Evolutionary conservation across 2,888 invertebrate genomes (phyloP).

Genomic region (Cyclophora punctaria): DNA sequence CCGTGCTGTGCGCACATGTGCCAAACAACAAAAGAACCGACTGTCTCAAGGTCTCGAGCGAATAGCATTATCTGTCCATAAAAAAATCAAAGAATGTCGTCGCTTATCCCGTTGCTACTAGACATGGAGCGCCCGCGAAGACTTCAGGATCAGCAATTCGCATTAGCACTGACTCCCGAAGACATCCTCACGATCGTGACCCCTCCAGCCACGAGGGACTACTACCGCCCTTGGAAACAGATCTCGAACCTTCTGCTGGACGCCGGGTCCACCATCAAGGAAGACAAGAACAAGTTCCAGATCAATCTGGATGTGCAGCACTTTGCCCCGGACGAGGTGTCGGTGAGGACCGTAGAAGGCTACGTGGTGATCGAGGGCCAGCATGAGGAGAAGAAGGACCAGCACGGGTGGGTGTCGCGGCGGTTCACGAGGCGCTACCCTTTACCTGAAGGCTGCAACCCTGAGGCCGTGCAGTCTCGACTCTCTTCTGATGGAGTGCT

Average conservation of each 20-base stretch:
- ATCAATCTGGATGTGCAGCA: slow-evolving; percentile 82
- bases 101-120: slow-evolving; percentile 18
- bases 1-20: not conserved
- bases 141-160: slow-evolving; percentile 44
- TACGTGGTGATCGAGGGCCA: slow-evolving; percentile 79
- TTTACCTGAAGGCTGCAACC: slow-evolving; percentile 79
- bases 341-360: slow-evolving; percentile 80
- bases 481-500: slow-evolving; percentile 82
- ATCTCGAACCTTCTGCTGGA: slow-evolving; percentile 39
- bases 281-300: slow-evolving; percentile 77
- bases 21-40: not conserved
- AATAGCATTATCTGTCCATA: not conserved
- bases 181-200: slow-evolving; percentile 34
- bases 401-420: slow-evolving; percentile 79
- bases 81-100: slow-evolving; percentile 19
- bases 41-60: not conserved
- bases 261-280: slow-evolving; percentile 55
- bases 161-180: slow-evolving; percentile 40
- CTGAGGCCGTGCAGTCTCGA: slow-evolving; percentile 77
- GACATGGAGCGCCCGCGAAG: slow-evolving; percentile 31
- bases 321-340: slow-evolving; percentile 82
- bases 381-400: slow-evolving; percentile 81
- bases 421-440: slow-evolving; percentile 80
- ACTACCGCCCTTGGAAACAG: slow-evolving; percentile 27
- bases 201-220: slow-evolving; percentile 24